Evolutionary conservation across 2,888 invertebrate genomes (phyloP), one percentile per base, ranked within the genome.

Genomic region (Philaethria dido): DNA sequence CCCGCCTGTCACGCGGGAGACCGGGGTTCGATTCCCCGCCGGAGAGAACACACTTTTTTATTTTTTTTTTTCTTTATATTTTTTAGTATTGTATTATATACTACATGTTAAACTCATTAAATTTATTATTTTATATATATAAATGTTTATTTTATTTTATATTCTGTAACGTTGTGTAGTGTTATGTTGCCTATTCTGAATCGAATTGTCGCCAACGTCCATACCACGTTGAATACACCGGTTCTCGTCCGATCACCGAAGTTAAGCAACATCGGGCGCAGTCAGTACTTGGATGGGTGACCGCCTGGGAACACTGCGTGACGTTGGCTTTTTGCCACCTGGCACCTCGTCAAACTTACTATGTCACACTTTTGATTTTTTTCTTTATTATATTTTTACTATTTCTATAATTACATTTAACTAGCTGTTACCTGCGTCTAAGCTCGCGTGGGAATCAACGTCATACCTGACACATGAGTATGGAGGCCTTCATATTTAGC

Each of bases 1-100:
- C 92, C 93, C 92, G 93, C 93, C 92, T 93, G 92, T 93, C 93
- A 92, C 92, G 92, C 93, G 93, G 92, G 93, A 93, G 93, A 93
- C 93, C 93, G 91, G 93, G 93, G 93, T 93, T 93, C 93, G 92
- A 93, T 93, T 93, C 93, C 92, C 93, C 91, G 93, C 91, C 91
- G 92, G 87, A 73, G 77, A 78, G 77, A 63, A 8, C 4, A 1
- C 25, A 55, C 63, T 63, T 59, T 18, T 16, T 45, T 61, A 57
- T 62, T 18, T 42, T 9, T 33, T 33, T 25, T 1, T 25, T n/a
- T 13, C 13, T 39, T 39, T 11, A 13, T 39, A 39, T 33, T 33
- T 33, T 33, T 29, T 29, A 29, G 6, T 29, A 29, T 4, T 4
- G 3, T 29, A 33, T 39, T 13, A 39, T 13, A 13, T 39, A 13